These are phyloP conservation scores for Achatina immaculata DNA, from an alignment of 1,140 invertebrate species.

Conservation along the genomic window DNA sequence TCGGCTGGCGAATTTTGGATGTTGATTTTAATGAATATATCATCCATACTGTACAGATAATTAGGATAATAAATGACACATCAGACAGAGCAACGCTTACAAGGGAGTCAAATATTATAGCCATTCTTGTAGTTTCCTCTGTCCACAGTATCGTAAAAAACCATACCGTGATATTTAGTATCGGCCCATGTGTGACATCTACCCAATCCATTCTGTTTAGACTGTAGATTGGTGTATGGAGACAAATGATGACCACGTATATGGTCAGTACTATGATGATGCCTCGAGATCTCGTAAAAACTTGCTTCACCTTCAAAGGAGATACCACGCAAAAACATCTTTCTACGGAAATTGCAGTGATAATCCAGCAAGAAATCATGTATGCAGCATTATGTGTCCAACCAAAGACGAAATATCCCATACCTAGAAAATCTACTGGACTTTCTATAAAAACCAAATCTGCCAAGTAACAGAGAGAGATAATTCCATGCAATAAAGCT, in stretches of 20 bases:
- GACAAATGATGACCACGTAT: not conserved
- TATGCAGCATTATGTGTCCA: not conserved
- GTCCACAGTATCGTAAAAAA: not conserved
- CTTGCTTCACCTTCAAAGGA: not conserved
- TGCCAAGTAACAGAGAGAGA: not conserved
- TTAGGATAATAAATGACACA: not conserved
- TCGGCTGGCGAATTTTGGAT: not conserved
- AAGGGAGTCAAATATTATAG: not conserved
- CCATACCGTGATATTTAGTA: not conserved
- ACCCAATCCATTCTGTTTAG: not conserved
- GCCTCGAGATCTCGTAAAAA: not conserved
- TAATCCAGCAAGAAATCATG: conserved; percentile 1
- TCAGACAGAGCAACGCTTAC: not conserved
- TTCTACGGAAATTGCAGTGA: not conserved
- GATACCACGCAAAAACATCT: conserved; percentile 10
- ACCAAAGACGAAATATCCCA: not conserved
- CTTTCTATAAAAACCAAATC: not conserved
- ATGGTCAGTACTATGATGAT: not conserved
- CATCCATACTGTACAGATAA: conserved; percentile 9
- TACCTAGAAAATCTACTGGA: not conserved
- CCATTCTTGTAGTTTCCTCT: not conserved
- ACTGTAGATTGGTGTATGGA: not conserved
- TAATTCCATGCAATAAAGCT: not conserved
- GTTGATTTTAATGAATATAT: not conserved
- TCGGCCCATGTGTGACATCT: not conserved